Conservation (phyloP, 2,888 invertebrate species). For the Ditula angustiorana region DNA sequence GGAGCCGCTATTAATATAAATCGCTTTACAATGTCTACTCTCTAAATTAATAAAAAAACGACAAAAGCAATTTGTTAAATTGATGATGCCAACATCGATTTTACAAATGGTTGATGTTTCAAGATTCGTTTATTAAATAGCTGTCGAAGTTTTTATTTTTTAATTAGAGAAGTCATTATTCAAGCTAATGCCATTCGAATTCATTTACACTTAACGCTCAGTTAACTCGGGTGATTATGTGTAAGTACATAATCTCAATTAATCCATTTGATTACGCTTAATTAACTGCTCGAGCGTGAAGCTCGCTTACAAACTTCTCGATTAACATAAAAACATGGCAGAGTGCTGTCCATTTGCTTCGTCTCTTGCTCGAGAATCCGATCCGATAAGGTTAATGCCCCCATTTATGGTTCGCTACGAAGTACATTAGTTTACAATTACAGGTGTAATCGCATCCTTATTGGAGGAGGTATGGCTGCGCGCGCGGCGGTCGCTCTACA, state of each 20-base stretch:
- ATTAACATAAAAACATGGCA: slow-evolving; percentile 15
- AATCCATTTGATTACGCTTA: slow-evolving; percentile 15
- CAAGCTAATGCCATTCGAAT: background rate
- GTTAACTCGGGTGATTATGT: background rate
- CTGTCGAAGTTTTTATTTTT: slow-evolving; percentile 1
- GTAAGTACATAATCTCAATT: slow-evolving; percentile 16
- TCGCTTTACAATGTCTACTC: background rate
- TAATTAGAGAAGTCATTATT: slow-evolving; percentile 1
- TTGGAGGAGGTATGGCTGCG: slow-evolving; percentile 55
- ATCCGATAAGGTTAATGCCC: slow-evolving; percentile 37
- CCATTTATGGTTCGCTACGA: slow-evolving; percentile 29
- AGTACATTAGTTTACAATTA: slow-evolving; percentile 34
- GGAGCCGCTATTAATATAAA: background rate
- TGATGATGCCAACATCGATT: slow-evolving; percentile 27
- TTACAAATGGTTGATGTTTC: background rate
- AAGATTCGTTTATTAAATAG: background rate
- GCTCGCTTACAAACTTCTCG: slow-evolving; percentile 15
- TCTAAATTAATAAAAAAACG: slow-evolving; percentile 18
- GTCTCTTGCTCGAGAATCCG: slow-evolving; percentile 11
- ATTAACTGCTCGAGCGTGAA: slow-evolving; percentile 29
- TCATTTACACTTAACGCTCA: background rate
- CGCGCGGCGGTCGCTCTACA: background rate
- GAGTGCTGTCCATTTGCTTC: background rate
- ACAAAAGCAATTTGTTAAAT: slow-evolving; percentile 23
- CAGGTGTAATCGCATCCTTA: slow-evolving; percentile 55